Conservation (phyloP, 2,797 vertebrate species). For the Dermochelys coriacea region DNA sequence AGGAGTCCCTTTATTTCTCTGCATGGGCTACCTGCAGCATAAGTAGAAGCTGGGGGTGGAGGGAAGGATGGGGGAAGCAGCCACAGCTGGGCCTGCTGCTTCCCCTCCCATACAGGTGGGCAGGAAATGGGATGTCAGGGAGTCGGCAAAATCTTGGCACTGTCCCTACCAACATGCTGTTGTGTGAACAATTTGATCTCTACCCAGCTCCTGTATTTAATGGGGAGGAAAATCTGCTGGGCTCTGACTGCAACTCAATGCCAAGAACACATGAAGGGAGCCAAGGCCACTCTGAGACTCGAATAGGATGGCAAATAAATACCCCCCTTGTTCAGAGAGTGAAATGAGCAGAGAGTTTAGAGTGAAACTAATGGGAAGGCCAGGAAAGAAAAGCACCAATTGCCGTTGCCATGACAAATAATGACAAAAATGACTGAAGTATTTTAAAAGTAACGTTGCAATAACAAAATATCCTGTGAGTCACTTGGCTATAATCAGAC, state of each 20-base stretch:
- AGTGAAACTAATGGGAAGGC: background rate
- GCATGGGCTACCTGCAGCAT: fast-evolving
- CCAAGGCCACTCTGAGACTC: background rate
- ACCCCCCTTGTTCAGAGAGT: slow-evolving; percentile 3
- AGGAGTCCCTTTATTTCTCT: background rate
- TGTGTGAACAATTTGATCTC: background rate
- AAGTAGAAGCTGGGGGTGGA: background rate
- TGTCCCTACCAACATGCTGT: fast-evolving
- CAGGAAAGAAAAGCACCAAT: background rate
- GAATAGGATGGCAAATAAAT: slow-evolving; percentile 32
- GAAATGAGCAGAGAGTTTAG: background rate
- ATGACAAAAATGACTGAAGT: slow-evolving; percentile 15
- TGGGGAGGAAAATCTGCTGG: background rate
- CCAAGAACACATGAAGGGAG: background rate
- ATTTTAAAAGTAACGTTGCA: slow-evolving; percentile 14
- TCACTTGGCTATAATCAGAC: slow-evolving; percentile 29
- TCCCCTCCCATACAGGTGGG: fast-evolving
- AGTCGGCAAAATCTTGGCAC: background rate
- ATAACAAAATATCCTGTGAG: slow-evolving; percentile 5
- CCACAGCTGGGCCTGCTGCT: background rate
- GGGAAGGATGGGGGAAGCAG: fast-evolving
- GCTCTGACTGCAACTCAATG: background rate
- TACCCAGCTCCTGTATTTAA: background rate
- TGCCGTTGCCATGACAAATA: slow-evolving; percentile 35
- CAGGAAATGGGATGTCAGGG: fast-evolving